Base-by-base conservation (phyloP, 23 tunicate genomes). In the Phallusia fumigata region DNA sequence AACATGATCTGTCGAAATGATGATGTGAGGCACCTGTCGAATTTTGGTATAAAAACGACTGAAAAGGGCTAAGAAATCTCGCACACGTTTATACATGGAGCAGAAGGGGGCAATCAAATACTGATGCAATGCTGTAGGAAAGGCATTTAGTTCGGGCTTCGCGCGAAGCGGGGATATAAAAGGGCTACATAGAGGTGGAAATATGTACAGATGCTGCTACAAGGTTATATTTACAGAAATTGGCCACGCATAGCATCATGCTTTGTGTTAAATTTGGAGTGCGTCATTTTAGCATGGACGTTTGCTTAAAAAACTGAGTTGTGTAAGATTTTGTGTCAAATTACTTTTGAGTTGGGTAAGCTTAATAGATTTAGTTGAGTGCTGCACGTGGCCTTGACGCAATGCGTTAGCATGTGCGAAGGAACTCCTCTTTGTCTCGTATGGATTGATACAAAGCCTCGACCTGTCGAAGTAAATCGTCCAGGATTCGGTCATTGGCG, bases 371-470 rank as follows among this genome's bases (percentile, higher is more conserved):
- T 13, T 51, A 18, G 58, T 51, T 18, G 58, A 51, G 15, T 18
- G 58, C 18, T 51, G 58, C 58, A 15, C 69, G 28, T 58, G 47
- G 47, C 47, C 47, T 40, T 40, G 10, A 40, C 33, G 44, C 69
- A 24, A 5, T 58, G 69, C 69, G 16, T 80, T 53, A 80, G 50
- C 83, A 80, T 1, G 32, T 80, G 13, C 90, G 90, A 74, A 81
- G 77, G 35, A 30, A 50, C 21, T 74, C 74, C 33, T 87, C 90
- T 74, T 81, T 75, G 19, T 75, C 81, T 49, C 30, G 44, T 19
- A 87, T 87, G 76, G 74, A 49, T 26, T 49, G 33, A 49, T 81
- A 87, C 2, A 87, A 80, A 13, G 34, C 35, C 52, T 81, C 85
- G 31, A 81, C 90, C 50, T 75, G 52, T 1, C 52, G 75, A 33